Percentiles rank a stretch among this genome's conserved stretches.
Conservation (phyloP, 2,113 vertebrate species). For the Papio anubis region DNA sequence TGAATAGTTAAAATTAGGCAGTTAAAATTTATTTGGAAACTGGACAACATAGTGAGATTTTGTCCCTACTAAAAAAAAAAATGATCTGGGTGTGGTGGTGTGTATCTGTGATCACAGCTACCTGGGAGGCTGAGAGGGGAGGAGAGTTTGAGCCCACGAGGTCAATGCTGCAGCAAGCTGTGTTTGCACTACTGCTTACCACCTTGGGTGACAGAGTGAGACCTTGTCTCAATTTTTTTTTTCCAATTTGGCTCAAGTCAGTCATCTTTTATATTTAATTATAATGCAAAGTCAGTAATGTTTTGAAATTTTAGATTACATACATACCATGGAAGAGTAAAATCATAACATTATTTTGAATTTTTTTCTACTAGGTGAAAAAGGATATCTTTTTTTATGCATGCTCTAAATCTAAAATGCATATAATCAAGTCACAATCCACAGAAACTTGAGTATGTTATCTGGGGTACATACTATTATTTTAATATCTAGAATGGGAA, state of each 20-base stretch:
- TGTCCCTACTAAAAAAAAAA: too few species aligned
- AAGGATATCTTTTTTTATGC: neutral
- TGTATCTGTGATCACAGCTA: too few species aligned
- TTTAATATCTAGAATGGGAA: neutral
- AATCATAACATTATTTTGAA: neutral
- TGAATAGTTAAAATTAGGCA: neutral
- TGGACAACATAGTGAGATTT: too few species aligned
- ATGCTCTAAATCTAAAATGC: neutral
- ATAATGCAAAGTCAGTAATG: neutral
- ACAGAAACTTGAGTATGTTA: neutral
- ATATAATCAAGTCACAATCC: neutral
- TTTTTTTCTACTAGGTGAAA: neutral
- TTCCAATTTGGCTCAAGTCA: neutral
- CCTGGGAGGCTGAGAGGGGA: too few species aligned
- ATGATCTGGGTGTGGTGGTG: too few species aligned
- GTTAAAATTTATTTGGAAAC: neutral
- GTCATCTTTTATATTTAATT: conserved; percentile 5
- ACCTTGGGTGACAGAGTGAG: too few species aligned
- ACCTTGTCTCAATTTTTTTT: too few species aligned
- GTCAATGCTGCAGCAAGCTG: too few species aligned
- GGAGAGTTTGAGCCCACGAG: too few species aligned
- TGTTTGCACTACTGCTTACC: too few species aligned
- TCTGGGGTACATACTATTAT: neutral
- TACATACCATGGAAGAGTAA: neutral
- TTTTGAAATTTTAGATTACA: conserved; percentile 23